Evolutionary conservation across 2,888 invertebrate species (phyloP).

Genomic region (Julus scandinavius): DNA sequence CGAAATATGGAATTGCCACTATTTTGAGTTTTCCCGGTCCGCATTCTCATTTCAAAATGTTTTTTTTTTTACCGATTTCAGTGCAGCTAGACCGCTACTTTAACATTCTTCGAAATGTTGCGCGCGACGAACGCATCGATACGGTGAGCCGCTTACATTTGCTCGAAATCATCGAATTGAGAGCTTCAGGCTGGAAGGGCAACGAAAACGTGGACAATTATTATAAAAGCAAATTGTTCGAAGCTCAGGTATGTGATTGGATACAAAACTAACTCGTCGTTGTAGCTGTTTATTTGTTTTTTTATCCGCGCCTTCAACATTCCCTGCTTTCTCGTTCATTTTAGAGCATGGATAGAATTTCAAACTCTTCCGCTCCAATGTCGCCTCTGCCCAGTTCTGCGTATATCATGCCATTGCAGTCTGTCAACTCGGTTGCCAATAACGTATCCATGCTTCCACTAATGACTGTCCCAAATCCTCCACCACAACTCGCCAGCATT

Average conservation of each 20-base stretch:
- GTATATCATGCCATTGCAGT: neutral
- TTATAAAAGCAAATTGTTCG: constrained; percentile 71
- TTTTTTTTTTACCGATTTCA: constrained; percentile 60
- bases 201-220: constrained; percentile 86
- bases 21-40: too few relatives aligned
- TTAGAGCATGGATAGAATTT: constrained; percentile 38
- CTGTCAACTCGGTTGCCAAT: constrained; percentile 40
- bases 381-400: neutral
- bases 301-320: neutral
- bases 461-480: constrained; percentile 49
- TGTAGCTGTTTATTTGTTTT: too few relatives aligned
- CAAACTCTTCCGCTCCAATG: neutral
- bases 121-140: constrained; percentile 86
- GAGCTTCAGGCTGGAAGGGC: constrained; percentile 91
- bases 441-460: constrained; percentile 27
- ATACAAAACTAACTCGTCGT: too few relatives aligned
- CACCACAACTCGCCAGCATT: constrained; percentile 45
- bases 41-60: neutral
- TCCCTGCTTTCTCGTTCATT: too few relatives aligned
- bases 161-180: constrained; percentile 90
- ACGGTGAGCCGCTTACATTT: constrained; percentile 86
- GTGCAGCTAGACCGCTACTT: constrained; percentile 85
- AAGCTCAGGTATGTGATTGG: constrained; percentile 66
- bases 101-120: constrained; percentile 87
- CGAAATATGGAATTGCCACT: neutral